Percentiles rank a stretch among this genome's conserved stretches.
Conservation (phyloP, 2,113 vertebrate species). For the Neolamprologus brichardi region DNA sequence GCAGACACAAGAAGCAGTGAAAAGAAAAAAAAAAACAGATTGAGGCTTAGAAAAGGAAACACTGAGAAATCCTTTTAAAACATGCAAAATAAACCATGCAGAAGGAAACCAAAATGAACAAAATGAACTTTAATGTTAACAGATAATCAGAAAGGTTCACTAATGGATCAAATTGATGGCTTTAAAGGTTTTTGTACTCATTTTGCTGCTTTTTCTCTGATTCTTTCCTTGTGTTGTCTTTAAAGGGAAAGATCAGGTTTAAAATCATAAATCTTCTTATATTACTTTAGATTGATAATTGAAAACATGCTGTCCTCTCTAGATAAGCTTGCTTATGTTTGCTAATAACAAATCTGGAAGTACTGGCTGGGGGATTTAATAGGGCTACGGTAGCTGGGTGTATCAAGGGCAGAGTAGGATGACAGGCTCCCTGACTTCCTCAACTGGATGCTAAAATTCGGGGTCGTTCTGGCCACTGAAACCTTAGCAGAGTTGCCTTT, state of each 20-base stretch:
- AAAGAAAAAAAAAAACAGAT: neutral
- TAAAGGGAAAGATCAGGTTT: neutral
- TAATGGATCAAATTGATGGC: neutral
- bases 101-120: neutral
- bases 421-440: conserved; percentile 71
- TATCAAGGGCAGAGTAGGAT: conserved; percentile 64
- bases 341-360: conserved; percentile 75
- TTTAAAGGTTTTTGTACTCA: neutral
- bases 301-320: neutral
- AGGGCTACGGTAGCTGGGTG: conserved; percentile 75
- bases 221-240: neutral
- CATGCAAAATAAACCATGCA: conserved; percentile 10
- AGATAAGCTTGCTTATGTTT: neutral
- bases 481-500: conserved; percentile 39
- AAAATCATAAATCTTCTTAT: neutral
- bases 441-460: conserved; percentile 64
- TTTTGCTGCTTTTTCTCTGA: neutral
- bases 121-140: neutral
- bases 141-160: neutral
- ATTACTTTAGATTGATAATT: neutral
- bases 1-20: conserved; percentile 33
- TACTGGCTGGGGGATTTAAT: conserved; percentile 77
- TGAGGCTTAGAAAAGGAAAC: neutral
- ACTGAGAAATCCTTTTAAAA: neutral
- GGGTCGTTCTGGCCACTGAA: conserved; percentile 54